phyloP scores from a whole-genome alignment of 2,797 vertebrate genomes.

The Pyrocephalus nanus region DNA sequence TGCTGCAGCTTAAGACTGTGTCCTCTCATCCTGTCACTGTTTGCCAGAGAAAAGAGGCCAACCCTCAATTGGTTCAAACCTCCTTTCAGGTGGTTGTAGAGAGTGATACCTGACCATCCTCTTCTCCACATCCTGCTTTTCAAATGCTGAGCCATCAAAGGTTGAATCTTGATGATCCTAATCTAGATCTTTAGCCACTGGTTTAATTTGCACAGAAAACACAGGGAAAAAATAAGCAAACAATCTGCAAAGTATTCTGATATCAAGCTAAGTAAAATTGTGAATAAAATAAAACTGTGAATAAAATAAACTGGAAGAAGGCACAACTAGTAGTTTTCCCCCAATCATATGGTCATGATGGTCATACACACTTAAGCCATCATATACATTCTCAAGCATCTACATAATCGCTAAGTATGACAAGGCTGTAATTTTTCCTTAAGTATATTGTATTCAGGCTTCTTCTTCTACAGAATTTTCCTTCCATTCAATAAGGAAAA shows the following conservation, averaged over 20 bases:
- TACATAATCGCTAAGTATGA: background rate
- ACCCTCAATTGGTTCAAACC: background rate
- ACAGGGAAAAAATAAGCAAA: background rate
- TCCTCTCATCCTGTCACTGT: background rate
- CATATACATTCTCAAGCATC: background rate
- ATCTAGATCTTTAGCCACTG: background rate
- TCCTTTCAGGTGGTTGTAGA: background rate
- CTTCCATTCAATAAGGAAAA: background rate
- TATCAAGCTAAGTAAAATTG: background rate
- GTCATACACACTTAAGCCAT: background rate
- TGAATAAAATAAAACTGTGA: background rate
- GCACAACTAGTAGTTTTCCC: background rate
- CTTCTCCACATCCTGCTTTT: background rate
- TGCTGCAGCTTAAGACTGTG: background rate
- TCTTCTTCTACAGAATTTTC: background rate
- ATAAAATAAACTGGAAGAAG: background rate
- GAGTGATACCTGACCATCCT: background rate
- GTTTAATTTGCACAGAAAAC: background rate
- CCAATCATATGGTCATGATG: background rate
- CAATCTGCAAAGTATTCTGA: background rate
- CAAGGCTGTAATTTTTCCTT: background rate
- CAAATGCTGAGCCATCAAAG: background rate
- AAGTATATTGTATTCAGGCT: background rate
- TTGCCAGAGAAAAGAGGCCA: background rate
- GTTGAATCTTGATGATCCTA: background rate